Evolutionary conservation across 2,797 vertebrate species (phyloP), one percentile per base, ranked within the genome.

Genomic region (Ispidina picta): DNA sequence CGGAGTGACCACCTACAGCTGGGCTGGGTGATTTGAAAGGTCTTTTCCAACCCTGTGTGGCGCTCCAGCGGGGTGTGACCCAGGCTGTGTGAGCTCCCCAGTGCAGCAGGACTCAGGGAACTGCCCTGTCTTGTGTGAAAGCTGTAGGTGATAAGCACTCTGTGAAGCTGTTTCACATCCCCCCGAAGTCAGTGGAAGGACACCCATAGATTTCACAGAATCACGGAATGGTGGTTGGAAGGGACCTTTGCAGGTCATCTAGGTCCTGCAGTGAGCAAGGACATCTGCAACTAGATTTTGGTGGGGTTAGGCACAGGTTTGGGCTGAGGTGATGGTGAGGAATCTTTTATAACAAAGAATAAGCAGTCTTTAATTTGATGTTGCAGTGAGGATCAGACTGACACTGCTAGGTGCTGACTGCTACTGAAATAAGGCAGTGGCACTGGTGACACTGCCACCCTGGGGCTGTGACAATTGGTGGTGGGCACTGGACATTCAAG

Each of bases 141-240:
- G 14, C 21, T 22, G 21, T 26, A 15, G 29, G 14, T 6, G 2
- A 12, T 46, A 12, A 2, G 1, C 26, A 4, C 6, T 49, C 15
- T 28, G 5, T 66, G 41, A 46, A 83, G 29, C 26, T 4, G 3
- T 69, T 65, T 46, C 16, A 62, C 8, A 21, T 59, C 26, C 16
- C 6, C 4, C 19, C 35, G 7, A 48, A 80, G 16, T 25, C n/a
- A 9, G 5, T 25, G 16, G 22, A 65, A 60, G 29, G 46, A 31
- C 22, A 17, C 7, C 6, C 5, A 0, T 3, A 56, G 28, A 18
- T 81, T 79, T 75, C 33, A 37, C 7, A 59, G 56, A 37, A 17
- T 10, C 56, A 17, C 55, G 12, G 54, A 56, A 9, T 31, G 29
- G 52, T n/a, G 54, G 54, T 9, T 31, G 33, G 56, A 37, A 37